Base-by-base conservation (phyloP, 2,888 invertebrate genomes). In the Rotaria macrura region DNA sequence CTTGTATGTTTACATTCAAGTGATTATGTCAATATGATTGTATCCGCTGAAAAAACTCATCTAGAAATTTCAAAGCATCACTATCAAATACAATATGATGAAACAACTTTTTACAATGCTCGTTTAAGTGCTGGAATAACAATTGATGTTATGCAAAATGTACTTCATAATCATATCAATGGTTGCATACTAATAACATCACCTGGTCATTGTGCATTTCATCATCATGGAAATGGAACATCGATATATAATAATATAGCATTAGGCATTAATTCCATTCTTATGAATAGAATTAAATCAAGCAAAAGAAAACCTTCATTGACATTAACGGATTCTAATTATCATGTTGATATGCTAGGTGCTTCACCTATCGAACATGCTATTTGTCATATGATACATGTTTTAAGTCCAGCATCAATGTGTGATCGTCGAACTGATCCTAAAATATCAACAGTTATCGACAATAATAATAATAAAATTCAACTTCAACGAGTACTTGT, bases 21-120 rank as follows among this genome's bases (percentile, higher is more conserved):
- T 65, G 34, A 65, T 65, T 65, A 65, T 65, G 65, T 65, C 20
- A 65, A 65, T 65, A 65, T 65, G 65, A 65, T 65, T 65, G 65
- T 65, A 34, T 65, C 34, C 34, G 65, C 65, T 34, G 65, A 65
- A 65, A 65, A 65, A 34, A 34, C 3, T 65, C 65, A 34, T 65
- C 1, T 17, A 34, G 7, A 65, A 20, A 65, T 38, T 20, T 65
- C 65, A 34, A 34, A 17, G 0, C 17, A 65, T 34, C 65, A 34
- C 0, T 65, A 34, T 34, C 6, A 17, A 20, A 34, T 65, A 29
- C 20, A 29, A 65, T 65, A 34, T 17, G 4, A 34, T 20, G 65
- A 65, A 34, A 65, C 34, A 34, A 34, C 65, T 34, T 34, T 65
- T 29, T 65, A 34, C 0, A 20, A 29, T 20, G 65, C 65, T 34